Base-by-base conservation (phyloP, 2,797 vertebrate genomes). In the Tadarida brasiliensis region DNA sequence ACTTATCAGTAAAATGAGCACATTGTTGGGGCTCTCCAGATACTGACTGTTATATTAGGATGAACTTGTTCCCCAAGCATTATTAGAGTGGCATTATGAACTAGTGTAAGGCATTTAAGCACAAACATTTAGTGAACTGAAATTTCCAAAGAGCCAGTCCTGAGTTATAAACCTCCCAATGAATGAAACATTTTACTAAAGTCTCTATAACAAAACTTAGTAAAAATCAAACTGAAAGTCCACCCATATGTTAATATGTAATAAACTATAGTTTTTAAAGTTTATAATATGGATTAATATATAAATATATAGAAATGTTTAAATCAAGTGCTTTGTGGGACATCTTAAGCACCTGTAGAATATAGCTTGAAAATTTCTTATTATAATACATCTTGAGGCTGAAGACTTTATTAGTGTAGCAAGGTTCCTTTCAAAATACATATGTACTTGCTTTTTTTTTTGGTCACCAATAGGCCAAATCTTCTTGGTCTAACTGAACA, bases 401-500 rank as follows among this genome's bases (percentile, higher is more conserved):
- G 74, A 7, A 82, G 22, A 70, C 12, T 61, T 77, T n/a, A 33
- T 54, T 87, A 16, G 20, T 81, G 85, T 91, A 70, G 70, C 3
- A 39, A 81, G 54, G 65, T 89, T 84, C 33, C 71, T 86, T 96
- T 93, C 49, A 84, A 94, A 94, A 87, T 61, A 71, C 59, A 78
- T 3, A 61, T 7, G 17, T 11, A 12, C 20, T 91, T 90, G 19
- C 8, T 56, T 65, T 26, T 17, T 47, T 57, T 14, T 4, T 84
- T 54, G 14, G 5, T 77, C 39, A 85, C 20, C 28, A 35, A 24
- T 51, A 90, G 30, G 17, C n/a, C 54, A 35, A 0, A 51, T 78
- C 30, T 74, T 51, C 7, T 51, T 56, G 17, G 1, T 68, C 68
- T 96, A 94, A 81, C 44, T 61, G 71, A 14, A 17, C 76, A 35